Evolutionary conservation across 2,888 invertebrate genomes (phyloP).

Genomic region (Germaria angustata): DNA sequence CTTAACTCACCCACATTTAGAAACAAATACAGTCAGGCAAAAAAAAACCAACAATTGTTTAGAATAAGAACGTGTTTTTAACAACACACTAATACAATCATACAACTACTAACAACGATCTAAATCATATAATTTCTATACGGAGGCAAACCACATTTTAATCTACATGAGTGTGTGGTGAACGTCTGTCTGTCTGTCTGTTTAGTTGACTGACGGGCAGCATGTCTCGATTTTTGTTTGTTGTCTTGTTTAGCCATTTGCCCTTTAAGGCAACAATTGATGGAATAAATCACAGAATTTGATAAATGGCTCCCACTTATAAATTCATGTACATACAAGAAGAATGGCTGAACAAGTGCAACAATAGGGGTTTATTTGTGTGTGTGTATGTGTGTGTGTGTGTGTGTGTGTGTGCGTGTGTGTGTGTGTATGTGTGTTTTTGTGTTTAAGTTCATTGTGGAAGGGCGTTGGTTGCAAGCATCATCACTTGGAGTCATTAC

Average conservation of each 20-base stretch:
- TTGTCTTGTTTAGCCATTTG: neutral
- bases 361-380: neutral
- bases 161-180: conserved; percentile 10
- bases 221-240: neutral
- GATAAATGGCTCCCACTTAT: conserved; percentile 27
- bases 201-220: neutral
- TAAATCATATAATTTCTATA: neutral
- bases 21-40: too few relatives aligned
- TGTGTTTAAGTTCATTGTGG: neutral
- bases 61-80: neutral
- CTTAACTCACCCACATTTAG: conserved; percentile 10
- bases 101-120: too few relatives aligned
- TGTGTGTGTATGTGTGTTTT: too few relatives aligned
- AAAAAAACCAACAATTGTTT: neutral
- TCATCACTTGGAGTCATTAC: neutral
- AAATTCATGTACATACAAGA: neutral
- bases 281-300: conserved; percentile 48
- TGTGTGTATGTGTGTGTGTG: neutral
- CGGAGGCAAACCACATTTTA: conserved; percentile 15
- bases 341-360: conserved; percentile 15
- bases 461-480: neutral
- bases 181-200: neutral
- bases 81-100: neutral
- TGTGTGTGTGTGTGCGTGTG: too few relatives aligned
- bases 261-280: conserved; percentile 28